phyloP scores from a whole-genome alignment of 2,888 invertebrate genomes.

The Abscondita cerata region DNA sequence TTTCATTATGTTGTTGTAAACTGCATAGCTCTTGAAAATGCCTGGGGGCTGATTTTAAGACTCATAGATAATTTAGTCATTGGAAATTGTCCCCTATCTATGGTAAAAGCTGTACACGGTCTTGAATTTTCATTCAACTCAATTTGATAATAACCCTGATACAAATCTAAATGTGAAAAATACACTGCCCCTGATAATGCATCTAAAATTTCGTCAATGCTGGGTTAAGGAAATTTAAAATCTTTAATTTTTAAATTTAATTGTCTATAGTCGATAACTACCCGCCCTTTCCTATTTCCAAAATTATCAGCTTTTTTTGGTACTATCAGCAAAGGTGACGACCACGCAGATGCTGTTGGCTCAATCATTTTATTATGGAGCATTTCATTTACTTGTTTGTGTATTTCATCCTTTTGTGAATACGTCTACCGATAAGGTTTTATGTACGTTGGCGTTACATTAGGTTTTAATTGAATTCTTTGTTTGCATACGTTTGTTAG shows the following conservation, averaged over 20 bases:
- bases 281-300: slow-evolving; percentile 20
- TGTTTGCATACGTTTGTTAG: too few species aligned
- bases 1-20: slow-evolving; percentile 37
- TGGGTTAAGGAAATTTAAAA: slow-evolving; percentile 19
- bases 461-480: too few species aligned
- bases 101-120: slow-evolving; percentile 42
- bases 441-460: too few species aligned
- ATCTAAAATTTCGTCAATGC: slow-evolving; percentile 13
- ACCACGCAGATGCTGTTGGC: slow-evolving; percentile 25
- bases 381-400: slow-evolving; percentile 23
- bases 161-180: slow-evolving; percentile 36
- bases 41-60: slow-evolving; percentile 41
- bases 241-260: slow-evolving; percentile 28
- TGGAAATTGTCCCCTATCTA: slow-evolving; percentile 42
- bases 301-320: slow-evolving; percentile 6
- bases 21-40: slow-evolving; percentile 35
- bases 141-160: slow-evolving; percentile 41
- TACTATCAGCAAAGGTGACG: slow-evolving; percentile 16
- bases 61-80: slow-evolving; percentile 27
- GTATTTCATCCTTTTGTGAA: slow-evolving; percentile 13
- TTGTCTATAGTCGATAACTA: slow-evolving; percentile 28
- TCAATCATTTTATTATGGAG: slow-evolving; percentile 24
- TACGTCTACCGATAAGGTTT: too few species aligned
- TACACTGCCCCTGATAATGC: slow-evolving; percentile 11
- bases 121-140: slow-evolving; percentile 37